These are phyloP conservation scores for Drosophila acutilabella DNA, from an alignment of 2,888 invertebrate species.

Conservation along the genomic window DNA sequence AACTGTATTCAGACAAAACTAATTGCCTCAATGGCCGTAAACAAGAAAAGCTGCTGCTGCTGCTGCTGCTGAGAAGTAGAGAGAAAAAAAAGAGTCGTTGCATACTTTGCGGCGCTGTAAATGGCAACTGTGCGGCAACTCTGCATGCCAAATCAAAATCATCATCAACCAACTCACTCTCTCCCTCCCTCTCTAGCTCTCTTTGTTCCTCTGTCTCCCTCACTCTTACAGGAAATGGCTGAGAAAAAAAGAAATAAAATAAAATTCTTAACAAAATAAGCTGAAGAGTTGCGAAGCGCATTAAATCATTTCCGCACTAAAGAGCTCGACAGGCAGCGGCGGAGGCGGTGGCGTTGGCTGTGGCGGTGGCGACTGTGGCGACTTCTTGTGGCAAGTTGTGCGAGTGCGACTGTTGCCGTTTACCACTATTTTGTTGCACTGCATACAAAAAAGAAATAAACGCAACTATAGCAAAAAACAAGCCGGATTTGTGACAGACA, in stretches of 20 bases:
- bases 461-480: slow-evolving; percentile 25
- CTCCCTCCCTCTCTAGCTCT: not conserved
- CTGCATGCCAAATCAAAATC: slow-evolving; percentile 67
- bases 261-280: slow-evolving; percentile 78
- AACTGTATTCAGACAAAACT: slow-evolving; percentile 60
- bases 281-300: slow-evolving; percentile 79
- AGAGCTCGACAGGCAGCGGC: slow-evolving; percentile 53
- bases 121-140: slow-evolving; percentile 39
- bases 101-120: slow-evolving; percentile 58
- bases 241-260: slow-evolving; percentile 24
- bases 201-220: not conserved
- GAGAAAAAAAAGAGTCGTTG: slow-evolving; percentile 27
- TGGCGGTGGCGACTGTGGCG: slow-evolving; percentile 2
- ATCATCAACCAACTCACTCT: slow-evolving; percentile 37
- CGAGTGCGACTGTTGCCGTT: slow-evolving; percentile 62
- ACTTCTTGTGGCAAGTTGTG: slow-evolving; percentile 61
- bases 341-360: slow-evolving; percentile 1
- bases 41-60: slow-evolving; percentile 45
- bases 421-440: slow-evolving; percentile 62
- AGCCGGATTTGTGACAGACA: not conserved
- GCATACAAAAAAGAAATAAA: slow-evolving; percentile 13
- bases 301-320: slow-evolving; percentile 81
- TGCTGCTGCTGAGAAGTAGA: not conserved
- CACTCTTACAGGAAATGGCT: slow-evolving; percentile 15
- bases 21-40: slow-evolving; percentile 68